A percentile compares a stretch with the other conserved stretches of the same genome.
phyloP scores from a whole-genome alignment of 2,113 vertebrate genomes.

The Alexandromys fortis region DNA sequence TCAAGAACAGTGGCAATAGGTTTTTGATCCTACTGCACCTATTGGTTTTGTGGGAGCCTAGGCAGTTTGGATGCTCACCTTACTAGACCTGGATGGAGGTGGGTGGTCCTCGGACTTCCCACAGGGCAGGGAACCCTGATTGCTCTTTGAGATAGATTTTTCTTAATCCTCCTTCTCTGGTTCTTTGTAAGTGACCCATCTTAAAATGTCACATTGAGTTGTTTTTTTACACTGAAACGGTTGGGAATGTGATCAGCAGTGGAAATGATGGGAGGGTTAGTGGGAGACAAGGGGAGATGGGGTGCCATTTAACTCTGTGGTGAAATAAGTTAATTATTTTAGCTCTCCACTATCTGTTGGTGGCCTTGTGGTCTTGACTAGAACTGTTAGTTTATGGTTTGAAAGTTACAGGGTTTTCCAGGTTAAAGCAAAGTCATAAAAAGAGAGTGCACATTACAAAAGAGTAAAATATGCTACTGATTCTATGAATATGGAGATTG shows the following conservation, averaged over 20 bases:
- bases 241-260: not conserved
- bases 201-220: not conserved
- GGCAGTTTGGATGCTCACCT: too few species aligned
- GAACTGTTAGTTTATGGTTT: conserved; percentile 47
- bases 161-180: conserved; percentile 51
- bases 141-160: not conserved
- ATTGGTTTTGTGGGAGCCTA: too few species aligned
- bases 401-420: conserved; percentile 65
- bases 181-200: not conserved
- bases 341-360: not conserved
- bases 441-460: conserved; percentile 63
- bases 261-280: not conserved
- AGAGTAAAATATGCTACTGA: conserved; percentile 51
- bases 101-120: too few species aligned
- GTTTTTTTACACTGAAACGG: conserved; percentile 29
- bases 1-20: too few species aligned
- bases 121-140: too few species aligned
- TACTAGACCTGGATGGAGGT: too few species aligned
- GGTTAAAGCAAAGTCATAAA: conserved; percentile 61
- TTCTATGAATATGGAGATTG: conserved; percentile 80
- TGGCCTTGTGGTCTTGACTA: conserved; percentile 31
- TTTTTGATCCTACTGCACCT: too few species aligned
- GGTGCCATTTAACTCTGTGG: not conserved
- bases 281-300: not conserved
- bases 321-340: conserved; percentile 4